Conservation (phyloP, 2,113 vertebrate species). For the Lycocorax pyrrhopterus region DNA sequence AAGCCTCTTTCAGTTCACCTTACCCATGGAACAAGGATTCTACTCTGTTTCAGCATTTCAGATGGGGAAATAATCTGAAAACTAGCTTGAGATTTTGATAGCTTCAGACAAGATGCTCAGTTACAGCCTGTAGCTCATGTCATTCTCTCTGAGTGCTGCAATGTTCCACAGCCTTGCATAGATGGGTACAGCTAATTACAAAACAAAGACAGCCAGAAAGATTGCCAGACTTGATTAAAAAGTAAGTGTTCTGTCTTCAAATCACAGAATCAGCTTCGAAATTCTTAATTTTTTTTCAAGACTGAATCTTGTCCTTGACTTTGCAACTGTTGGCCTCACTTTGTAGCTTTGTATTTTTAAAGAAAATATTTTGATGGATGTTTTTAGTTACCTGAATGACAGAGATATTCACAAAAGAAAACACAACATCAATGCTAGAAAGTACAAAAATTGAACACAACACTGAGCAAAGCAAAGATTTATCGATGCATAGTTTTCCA, state of each 20-base stretch:
- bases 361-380: neutral
- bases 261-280: neutral
- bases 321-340: neutral
- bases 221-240: neutral
- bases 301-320: neutral
- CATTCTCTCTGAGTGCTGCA: neutral
- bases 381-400: neutral
- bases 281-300: neutral
- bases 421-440: neutral
- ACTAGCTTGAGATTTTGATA: neutral
- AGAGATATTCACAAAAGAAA: neutral
- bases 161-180: neutral
- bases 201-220: neutral
- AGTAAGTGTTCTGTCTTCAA: neutral
- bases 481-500: neutral
- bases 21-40: neutral
- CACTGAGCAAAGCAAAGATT: neutral
- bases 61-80: neutral
- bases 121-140: neutral
- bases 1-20: neutral
- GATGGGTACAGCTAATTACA: neutral
- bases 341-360: neutral
- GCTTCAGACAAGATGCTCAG: neutral
- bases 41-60: neutral
- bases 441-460: neutral